phyloP scores from a whole-genome alignment of 2,888 invertebrate genomes.

The Amphimallon solstitiale region DNA sequence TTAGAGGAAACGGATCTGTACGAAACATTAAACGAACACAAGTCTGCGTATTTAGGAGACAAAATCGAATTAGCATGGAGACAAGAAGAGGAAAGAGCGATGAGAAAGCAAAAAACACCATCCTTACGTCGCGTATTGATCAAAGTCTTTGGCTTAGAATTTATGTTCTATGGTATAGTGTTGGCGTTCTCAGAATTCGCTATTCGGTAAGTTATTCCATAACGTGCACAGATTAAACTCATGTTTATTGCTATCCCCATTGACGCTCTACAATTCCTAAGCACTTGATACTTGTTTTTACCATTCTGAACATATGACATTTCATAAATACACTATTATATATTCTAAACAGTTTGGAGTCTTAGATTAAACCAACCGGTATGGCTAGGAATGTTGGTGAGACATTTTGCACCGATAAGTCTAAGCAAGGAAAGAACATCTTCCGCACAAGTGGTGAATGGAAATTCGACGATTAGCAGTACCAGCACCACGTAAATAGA shows the following conservation, averaged over 20 bases:
- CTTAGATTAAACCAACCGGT: constrained; percentile 73
- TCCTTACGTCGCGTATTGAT: constrained; percentile 70
- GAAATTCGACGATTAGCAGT: neutral
- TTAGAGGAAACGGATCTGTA: constrained; percentile 74
- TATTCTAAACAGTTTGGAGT: constrained; percentile 46
- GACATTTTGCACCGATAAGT: constrained; percentile 64
- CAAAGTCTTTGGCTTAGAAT: constrained; percentile 71
- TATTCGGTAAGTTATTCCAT: constrained; percentile 63
- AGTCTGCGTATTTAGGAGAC: constrained; percentile 73
- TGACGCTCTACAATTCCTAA: too few relatives aligned
- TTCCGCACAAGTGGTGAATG: neutral
- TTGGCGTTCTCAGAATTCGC: constrained; percentile 69
- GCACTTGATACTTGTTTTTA: neutral
- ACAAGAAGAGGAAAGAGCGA: constrained; percentile 65
- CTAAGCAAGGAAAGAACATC: constrained; percentile 48
- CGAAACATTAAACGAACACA: constrained; percentile 75
- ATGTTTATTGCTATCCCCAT: too few relatives aligned
- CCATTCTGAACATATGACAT: neutral
- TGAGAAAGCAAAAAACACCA: constrained; percentile 63
- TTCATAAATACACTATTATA: constrained; percentile 1
- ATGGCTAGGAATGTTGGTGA: constrained; percentile 70
- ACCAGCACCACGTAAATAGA: constrained; percentile 26
- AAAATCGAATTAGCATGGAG: constrained; percentile 72
- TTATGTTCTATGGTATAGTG: constrained; percentile 72
- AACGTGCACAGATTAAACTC: neutral